These are phyloP conservation scores for Caracal caracal DNA, from an alignment of 2,113 vertebrate species.

Conservation along the genomic window DNA sequence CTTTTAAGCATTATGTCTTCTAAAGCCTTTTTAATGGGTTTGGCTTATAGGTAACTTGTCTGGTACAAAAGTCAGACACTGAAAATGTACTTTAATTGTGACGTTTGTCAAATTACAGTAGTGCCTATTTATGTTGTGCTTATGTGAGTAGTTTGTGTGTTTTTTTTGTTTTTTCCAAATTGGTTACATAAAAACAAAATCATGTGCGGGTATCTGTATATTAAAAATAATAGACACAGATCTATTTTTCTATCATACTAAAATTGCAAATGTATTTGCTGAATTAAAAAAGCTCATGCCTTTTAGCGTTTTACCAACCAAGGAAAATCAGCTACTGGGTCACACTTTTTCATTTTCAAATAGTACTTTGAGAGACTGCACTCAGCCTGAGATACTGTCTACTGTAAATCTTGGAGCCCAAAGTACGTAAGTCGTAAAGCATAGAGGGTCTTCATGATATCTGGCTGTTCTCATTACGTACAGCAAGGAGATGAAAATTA, in stretches of 20 bases:
- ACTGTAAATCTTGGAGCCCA: not conserved
- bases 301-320: not conserved
- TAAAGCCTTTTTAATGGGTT: not conserved
- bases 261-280: not conserved
- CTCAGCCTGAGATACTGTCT: not conserved
- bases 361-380: not conserved
- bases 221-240: not conserved
- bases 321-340: not conserved
- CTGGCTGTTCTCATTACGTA: not conserved
- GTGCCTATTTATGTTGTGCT: not conserved
- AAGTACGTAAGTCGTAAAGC: not conserved
- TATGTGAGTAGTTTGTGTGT: not conserved
- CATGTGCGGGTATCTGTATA: not conserved
- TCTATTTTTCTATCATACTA: not conserved
- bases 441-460: not conserved
- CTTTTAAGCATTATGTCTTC: not conserved
- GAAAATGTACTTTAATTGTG: not conserved
- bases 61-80: not conserved
- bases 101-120: not conserved
- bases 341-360: not conserved
- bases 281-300: not conserved
- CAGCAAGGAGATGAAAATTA: not conserved
- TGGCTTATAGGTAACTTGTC: not conserved
- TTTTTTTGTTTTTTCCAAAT: not conserved
- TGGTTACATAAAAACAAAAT: not conserved